These are phyloP conservation scores for Adineta ricciae DNA, from an alignment of 2,888 invertebrate species.

Conservation along the genomic window DNA sequence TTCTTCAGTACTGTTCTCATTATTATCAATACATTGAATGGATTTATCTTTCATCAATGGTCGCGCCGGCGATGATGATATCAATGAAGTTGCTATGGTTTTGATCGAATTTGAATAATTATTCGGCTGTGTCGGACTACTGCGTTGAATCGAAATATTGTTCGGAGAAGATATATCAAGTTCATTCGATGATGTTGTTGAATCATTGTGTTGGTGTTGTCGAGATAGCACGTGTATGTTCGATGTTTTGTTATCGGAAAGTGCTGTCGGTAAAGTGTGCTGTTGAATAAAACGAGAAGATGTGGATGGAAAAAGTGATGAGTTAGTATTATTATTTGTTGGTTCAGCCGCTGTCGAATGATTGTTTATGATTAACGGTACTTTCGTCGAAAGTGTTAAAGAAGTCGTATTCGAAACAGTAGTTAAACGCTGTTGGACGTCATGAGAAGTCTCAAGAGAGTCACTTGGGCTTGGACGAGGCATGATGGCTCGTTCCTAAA, in stretches of 20 bases:
- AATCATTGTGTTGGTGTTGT: background rate
- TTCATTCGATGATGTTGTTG: background rate
- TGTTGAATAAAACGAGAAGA: background rate
- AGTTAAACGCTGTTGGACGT: background rate
- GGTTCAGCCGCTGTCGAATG: background rate
- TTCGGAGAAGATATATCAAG: background rate
- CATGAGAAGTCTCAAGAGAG: background rate
- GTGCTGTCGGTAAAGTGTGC: background rate
- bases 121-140: background rate
- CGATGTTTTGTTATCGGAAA: background rate
- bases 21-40: slow-evolving; percentile 18
- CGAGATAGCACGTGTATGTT: background rate
- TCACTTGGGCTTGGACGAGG: background rate
- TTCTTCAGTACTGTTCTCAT: slow-evolving; percentile 7
- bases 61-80: background rate
- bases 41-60: slow-evolving; percentile 15
- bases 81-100: slow-evolving; percentile 13
- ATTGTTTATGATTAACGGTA: background rate
- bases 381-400: background rate
- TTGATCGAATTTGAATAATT: background rate
- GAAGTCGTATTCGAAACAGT: background rate
- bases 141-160: background rate
- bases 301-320: background rate
- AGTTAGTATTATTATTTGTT: background rate
- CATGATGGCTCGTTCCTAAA: slow-evolving; percentile 12